Base-by-base conservation (phyloP, 2,797 vertebrate genomes). In the Hypotaenidia okinawae region DNA sequence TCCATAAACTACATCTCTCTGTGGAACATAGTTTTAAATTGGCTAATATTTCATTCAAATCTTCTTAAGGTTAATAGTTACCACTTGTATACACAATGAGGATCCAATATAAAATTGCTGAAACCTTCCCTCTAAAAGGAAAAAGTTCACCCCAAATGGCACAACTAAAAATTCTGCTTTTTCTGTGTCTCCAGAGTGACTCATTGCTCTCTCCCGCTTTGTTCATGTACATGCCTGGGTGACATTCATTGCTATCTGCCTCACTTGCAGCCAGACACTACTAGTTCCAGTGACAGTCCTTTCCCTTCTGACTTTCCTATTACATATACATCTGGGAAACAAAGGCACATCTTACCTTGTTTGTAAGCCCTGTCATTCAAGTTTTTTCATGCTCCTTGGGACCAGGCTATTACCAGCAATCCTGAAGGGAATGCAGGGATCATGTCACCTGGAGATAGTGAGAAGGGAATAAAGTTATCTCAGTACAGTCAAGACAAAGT, bases 21-120 rank as follows among this genome's bases (percentile, higher is more conserved):
- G 62, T 59, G 49, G 62, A 94, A 81, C 8, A 32, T 5, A 75
- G 32, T 32, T 94, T 97, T 95, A 93, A 94, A 92, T 66, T 92
- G 51, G 13, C 58, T 87, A 93, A 89, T 84, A 84, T 84, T 91
- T 95, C 58, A 87, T 70, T 96, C 84, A 67, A 49, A 43, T 76
- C n/a, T 54, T 90, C 85, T 91, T 72, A 88, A 70, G 30, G 18
- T n/a, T 93, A 93, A 91, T 41, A 83, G 73, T 69, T 91, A 89
- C 32, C 66, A 83, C 49, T 96, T 96, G 25, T 75, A 73, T 30
- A 78, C 15, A 95, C 97, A 93, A 90, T 58, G 4, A 75, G 59
- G 55, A 27, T 78, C 43, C 32, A 61, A 41, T 22, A 47, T 67
- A 78, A 93, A 75, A 87, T 21, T 23, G 64, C 32, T 51, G 25